Evolutionary conservation across 1,140 invertebrate genomes (phyloP).

Genomic region (Apis laboriosa): DNA sequence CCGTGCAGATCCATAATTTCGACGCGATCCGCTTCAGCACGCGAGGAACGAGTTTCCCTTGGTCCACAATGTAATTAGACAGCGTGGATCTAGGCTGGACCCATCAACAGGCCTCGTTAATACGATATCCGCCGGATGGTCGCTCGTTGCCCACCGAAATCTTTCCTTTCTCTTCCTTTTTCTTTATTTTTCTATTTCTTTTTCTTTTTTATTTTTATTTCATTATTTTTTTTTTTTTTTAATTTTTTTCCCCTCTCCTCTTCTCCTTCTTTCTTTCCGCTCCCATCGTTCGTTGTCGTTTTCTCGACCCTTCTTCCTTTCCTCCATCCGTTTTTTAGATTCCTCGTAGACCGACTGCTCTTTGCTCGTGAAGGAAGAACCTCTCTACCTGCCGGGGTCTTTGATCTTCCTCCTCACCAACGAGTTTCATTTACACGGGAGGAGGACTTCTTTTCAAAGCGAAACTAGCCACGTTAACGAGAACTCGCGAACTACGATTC

Average conservation of each 20-base stretch:
- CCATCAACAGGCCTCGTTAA: slow-evolving; percentile 64
- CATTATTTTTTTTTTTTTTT: not conserved
- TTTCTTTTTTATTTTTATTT: not conserved
- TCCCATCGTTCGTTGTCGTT: slow-evolving; percentile 4
- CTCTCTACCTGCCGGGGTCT: slow-evolving; percentile 58
- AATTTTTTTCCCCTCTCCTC: not conserved
- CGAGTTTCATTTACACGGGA: slow-evolving; percentile 66
- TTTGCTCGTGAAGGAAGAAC: slow-evolving; percentile 38
- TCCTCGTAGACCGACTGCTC: slow-evolving; percentile 54
- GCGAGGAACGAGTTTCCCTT: slow-evolving; percentile 74
- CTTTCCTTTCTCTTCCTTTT: not conserved
- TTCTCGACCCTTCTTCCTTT: slow-evolving; percentile 16
- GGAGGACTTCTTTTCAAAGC: slow-evolving; percentile 51
- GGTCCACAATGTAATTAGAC: slow-evolving; percentile 63
- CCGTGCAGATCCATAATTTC: slow-evolving; percentile 72
- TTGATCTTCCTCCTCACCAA: slow-evolving; percentile 64
- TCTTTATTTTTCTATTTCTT: too few species aligned
- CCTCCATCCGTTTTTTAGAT: slow-evolving; percentile 36
- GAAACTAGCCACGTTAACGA: slow-evolving; percentile 54
- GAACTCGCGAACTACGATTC: slow-evolving; percentile 44
- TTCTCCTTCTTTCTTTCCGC: not conserved
- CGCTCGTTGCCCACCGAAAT: slow-evolving; percentile 22
- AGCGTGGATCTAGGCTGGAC: slow-evolving; percentile 55
- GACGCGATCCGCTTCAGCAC: slow-evolving; percentile 68
- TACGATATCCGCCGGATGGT: slow-evolving; percentile 52